These are phyloP conservation scores for Eurois occulta DNA, from an alignment of 2,888 invertebrate species.

Conservation along the genomic window DNA sequence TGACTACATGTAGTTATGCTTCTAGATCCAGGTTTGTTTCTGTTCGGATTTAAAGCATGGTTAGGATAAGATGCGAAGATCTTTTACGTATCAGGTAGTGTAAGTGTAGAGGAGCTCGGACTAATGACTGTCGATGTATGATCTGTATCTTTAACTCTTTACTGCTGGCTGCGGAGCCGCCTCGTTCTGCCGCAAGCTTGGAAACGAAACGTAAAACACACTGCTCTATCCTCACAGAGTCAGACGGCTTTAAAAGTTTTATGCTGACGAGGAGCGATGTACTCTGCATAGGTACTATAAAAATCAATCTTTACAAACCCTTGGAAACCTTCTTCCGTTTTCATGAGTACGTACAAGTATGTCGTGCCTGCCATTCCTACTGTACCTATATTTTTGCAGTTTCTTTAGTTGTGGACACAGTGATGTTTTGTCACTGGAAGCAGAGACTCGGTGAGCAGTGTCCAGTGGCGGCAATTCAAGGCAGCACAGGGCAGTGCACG, in stretches of 20 bases:
- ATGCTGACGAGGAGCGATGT: not conserved
- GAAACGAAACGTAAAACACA: not conserved
- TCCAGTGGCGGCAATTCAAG: not conserved
- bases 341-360: not conserved
- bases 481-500: no score
- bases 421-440: not conserved
- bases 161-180: not conserved
- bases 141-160: not conserved
- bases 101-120: not conserved
- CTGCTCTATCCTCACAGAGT: no score
- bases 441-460: not conserved
- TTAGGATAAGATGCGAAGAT: no score
- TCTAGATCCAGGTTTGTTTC: no score
- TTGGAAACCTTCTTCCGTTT: not conserved
- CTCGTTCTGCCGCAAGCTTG: not conserved
- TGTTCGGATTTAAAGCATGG: no score
- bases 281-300: not conserved
- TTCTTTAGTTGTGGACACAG: not conserved
- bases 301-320: not conserved
- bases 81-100: not conserved
- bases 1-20: no score
- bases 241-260: no score
- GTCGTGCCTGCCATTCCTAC: constrained; percentile 3
- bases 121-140: not conserved
- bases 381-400: not conserved